Base-by-base conservation (phyloP, 2,797 vertebrate genomes). In the Triplophysa yarkandensis region DNA sequence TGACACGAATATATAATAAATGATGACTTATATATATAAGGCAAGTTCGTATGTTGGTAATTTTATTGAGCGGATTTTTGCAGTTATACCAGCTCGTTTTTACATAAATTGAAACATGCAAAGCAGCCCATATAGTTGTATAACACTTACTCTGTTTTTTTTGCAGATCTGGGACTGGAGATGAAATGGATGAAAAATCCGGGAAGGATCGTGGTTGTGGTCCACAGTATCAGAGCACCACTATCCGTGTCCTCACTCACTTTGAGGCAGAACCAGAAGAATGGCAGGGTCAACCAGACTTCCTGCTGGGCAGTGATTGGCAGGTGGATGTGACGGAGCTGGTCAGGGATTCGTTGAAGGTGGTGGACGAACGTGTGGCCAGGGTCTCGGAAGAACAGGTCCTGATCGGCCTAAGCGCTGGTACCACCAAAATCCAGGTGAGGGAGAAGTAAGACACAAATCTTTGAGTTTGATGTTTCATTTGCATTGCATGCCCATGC, bases 391-490 rank as follows among this genome's bases (percentile, higher is more conserved):
- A 92, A 0, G 91, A 93, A 64, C 90, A 91, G 48, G 83, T 96
- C 27, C 79, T 99, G 21, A 85, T 93, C 0, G 96, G 96, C 13
- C 82, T 89, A 34, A 94, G 89, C 58, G 79, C 91, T 0, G 96
- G 97, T 3, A 93, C 92, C 89, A 95, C 96, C 23, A 94, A 94
- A 4, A 83, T 98, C 76, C 96, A 98, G 95, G 96, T 98, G 50
- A 71, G 81, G 54, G 21, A 41, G 13, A 11, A n/a, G 4, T 14
- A 28, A 48, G 10, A 36, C 19, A 64, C 14, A 25, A 44, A 52
- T 50, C 6, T 30, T 32, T 30, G 21, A 27, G 27, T 17, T 2
- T 19, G 3, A 21, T 6, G 19, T 39, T 36, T 34, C 6, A 21
- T 19, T 46, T n/a, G 7, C 44, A 21, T 19, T 23, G 19, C 5